These are phyloP conservation scores for Perodicticus potto DNA, from an alignment of 2,797 vertebrate genomes.

Conservation along the genomic window DNA sequence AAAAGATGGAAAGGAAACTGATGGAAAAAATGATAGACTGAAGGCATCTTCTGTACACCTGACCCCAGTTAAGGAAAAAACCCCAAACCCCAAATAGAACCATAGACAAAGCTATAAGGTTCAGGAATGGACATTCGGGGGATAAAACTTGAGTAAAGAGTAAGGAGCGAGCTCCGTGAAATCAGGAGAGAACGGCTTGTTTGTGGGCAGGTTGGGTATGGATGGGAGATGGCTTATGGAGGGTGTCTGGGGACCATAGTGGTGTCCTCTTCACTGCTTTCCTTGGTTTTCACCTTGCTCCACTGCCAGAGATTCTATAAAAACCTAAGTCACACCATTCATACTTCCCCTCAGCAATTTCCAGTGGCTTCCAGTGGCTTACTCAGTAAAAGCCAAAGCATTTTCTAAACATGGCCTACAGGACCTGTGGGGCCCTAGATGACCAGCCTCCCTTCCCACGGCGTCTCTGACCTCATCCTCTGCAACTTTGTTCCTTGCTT, in stretches of 20 bases:
- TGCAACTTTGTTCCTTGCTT: not conserved
- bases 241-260: not conserved
- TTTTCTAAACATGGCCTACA: not conserved
- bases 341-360: not conserved
- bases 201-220: not conserved
- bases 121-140: not conserved
- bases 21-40: not conserved
- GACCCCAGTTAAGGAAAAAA: not conserved
- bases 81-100: not conserved
- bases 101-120: not conserved
- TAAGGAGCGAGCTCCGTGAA: not conserved
- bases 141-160: not conserved
- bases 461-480: not conserved
- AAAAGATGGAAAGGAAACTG: not conserved
- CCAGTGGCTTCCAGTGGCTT: not conserved
- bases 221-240: not conserved
- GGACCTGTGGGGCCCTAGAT: too few species aligned
- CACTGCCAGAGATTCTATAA: not conserved
- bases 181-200: too few species aligned
- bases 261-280: not conserved
- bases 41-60: not conserved
- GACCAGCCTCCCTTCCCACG: not conserved
- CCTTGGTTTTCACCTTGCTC: not conserved
- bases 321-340: not conserved
- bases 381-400: not conserved